These are phyloP conservation scores for Pipistrellus pipistrellus DNA, from an alignment of 2,797 vertebrate genomes.

Conservation along the genomic window DNA sequence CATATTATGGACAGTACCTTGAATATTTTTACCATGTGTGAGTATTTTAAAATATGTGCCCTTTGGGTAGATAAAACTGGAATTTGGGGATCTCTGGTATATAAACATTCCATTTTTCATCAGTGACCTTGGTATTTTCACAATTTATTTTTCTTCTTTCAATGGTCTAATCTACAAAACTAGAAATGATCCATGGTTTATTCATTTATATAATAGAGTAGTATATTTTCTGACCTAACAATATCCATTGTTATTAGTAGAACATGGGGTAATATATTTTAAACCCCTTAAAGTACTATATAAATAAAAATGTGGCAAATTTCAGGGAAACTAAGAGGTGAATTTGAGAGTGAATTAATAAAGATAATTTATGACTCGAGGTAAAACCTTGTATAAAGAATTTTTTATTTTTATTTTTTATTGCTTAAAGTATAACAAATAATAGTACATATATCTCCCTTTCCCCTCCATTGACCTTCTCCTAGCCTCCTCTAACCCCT, in stretches of 20 bases:
- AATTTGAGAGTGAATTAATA: background rate
- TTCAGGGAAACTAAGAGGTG: background rate
- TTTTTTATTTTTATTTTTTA: background rate
- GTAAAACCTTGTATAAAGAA: background rate
- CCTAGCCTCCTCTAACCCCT: too few species aligned
- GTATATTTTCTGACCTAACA: background rate
- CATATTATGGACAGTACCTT: background rate
- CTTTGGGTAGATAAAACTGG: background rate
- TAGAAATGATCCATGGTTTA: constrained; percentile 1
- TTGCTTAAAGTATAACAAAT: too few species aligned
- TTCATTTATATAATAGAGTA: background rate
- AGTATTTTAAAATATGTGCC: constrained; percentile 45
- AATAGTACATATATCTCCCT: too few species aligned
- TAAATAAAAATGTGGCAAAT: constrained; percentile 26
- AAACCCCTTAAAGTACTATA: background rate
- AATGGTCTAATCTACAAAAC: background rate
- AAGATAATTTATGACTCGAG: background rate
- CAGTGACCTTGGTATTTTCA: constrained; percentile 17
- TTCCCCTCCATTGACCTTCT: too few species aligned
- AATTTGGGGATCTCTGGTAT: constrained; percentile 26
- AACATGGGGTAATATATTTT: background rate
- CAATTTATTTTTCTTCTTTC: constrained; percentile 51
- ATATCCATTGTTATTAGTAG: constrained; percentile 6
- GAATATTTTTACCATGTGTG: constrained; percentile 13
- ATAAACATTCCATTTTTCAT: constrained; percentile 41